These are phyloP conservation scores for Dione juno DNA, from an alignment of 2,888 invertebrate genomes.

Conservation along the genomic window DNA sequence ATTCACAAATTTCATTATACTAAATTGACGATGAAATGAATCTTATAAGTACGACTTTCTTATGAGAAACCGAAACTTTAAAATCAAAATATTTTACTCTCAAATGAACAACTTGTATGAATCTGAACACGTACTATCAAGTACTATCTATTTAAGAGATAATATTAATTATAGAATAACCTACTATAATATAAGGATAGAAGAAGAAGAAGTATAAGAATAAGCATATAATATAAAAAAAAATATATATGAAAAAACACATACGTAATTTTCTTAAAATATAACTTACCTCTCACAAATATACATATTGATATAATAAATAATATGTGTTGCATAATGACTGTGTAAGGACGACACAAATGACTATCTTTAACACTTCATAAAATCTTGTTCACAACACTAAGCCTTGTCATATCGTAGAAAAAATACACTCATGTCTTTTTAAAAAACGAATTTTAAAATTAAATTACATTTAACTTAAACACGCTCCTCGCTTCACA, in stretches of 20 bases:
- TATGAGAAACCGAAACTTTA: too few relatives aligned
- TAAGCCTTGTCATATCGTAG: neutral
- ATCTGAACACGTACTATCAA: too few relatives aligned
- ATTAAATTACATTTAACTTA: neutral
- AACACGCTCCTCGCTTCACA: neutral
- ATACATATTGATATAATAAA: slow-evolving; percentile 34
- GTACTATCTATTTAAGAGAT: too few relatives aligned
- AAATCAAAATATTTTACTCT: too few relatives aligned
- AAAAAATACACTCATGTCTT: neutral
- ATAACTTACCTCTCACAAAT: slow-evolving; percentile 40
- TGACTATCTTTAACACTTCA: slow-evolving; percentile 12
- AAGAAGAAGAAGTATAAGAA: too few relatives aligned
- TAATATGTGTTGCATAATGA: slow-evolving; percentile 35
- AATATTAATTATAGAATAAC: too few relatives aligned
- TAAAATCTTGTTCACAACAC: slow-evolving; percentile 23
- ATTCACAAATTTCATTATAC: too few relatives aligned
- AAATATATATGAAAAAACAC: neutral
- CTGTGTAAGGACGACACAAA: slow-evolving; percentile 11
- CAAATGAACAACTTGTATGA: too few relatives aligned
- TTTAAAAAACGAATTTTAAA: neutral
- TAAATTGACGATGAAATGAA: too few relatives aligned
- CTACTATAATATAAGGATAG: too few relatives aligned
- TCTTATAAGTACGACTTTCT: too few relatives aligned
- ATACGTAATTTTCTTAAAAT: neutral
- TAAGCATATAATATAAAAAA: too few relatives aligned